phyloP scores from a whole-genome alignment of 2,888 invertebrate species.

The Drosophila anomalata region DNA sequence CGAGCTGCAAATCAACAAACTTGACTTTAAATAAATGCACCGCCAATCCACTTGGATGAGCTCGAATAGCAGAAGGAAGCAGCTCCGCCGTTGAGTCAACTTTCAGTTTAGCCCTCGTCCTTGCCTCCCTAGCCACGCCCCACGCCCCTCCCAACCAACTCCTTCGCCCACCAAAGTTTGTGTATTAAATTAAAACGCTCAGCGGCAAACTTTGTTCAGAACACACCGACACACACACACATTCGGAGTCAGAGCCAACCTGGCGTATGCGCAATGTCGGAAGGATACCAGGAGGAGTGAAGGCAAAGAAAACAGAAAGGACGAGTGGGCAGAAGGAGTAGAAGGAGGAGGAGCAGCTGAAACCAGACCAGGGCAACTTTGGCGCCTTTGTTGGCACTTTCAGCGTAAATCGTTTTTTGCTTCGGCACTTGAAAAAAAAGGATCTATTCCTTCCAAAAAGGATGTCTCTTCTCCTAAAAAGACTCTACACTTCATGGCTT shows the following conservation, averaged over 20 bases:
- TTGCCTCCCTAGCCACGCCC: not conserved
- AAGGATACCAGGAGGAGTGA: conserved; percentile 5
- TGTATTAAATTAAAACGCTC: conserved; percentile 79
- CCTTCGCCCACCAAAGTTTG: conserved; percentile 59
- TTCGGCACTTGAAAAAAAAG: not conserved
- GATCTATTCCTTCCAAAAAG: too few species aligned
- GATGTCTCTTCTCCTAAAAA: too few species aligned
- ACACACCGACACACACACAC: conserved; percentile 11
- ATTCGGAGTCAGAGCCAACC: conserved; percentile 40
- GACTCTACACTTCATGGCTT: too few species aligned
- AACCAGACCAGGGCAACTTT: conserved; percentile 49
- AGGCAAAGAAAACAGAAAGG: conserved; percentile 2
- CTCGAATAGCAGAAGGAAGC: conserved; percentile 36
- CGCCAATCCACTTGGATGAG: conserved; percentile 57
- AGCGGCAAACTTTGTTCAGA: conserved; percentile 60
- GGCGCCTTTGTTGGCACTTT: conserved; percentile 67
- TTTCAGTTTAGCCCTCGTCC: conserved; percentile 2
- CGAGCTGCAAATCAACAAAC: conserved; percentile 68
- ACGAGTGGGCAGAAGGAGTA: too few species aligned
- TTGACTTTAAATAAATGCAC: conserved; percentile 77
- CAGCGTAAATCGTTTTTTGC: conserved; percentile 72
- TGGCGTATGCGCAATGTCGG: conserved; percentile 57
- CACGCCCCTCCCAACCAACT: too few species aligned
- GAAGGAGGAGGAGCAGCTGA: conserved; percentile 8
- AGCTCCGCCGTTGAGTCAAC: not conserved